A percentile compares a stretch with the other conserved stretches of the same genome.
Evolutionary conservation across 2,888 invertebrate genomes (phyloP).

Genomic region (Chrysolina oricalcia): DNA sequence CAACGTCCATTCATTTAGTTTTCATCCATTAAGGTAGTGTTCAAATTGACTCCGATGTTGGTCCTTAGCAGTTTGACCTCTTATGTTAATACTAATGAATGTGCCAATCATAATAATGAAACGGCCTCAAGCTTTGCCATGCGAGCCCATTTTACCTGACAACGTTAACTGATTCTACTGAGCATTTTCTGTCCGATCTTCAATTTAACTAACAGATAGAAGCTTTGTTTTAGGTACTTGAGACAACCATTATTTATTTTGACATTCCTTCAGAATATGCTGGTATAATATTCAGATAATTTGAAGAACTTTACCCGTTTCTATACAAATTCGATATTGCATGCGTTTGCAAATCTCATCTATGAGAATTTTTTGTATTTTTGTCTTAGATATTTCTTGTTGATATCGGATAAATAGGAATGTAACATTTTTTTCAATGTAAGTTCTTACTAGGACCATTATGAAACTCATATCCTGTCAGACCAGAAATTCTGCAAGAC

Average conservation of each 20-base stretch:
- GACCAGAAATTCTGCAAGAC: no score
- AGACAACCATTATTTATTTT: background rate
- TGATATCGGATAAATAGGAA: no score
- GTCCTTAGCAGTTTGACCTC: conserved; percentile 62
- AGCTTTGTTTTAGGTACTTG: background rate
- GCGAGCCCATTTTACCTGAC: conserved; percentile 22
- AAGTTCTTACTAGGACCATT: no score
- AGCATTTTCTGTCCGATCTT: conserved; percentile 22
- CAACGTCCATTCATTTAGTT: background rate
- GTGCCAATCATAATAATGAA: conserved; percentile 85
- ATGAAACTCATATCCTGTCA: no score
- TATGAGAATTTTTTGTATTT: no score
- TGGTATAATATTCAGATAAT: background rate
- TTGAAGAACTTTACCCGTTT: no score
- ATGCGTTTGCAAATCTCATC: no score
- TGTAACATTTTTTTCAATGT: no score
- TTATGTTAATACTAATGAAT: conserved; percentile 83
- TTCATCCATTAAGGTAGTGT: background rate
- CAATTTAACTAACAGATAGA: conserved; percentile 6
- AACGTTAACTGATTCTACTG: conserved; percentile 30
- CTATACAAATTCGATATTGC: no score
- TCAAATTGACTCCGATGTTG: conserved; percentile 22
- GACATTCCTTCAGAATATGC: background rate
- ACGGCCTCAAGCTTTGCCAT: background rate
- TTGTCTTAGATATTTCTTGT: no score